A percentile compares a stretch with the other conserved stretches of the same genome.
Evolutionary conservation across 2,113 vertebrate genomes (phyloP).

Genomic region (Tragelaphus scriptus): DNA sequence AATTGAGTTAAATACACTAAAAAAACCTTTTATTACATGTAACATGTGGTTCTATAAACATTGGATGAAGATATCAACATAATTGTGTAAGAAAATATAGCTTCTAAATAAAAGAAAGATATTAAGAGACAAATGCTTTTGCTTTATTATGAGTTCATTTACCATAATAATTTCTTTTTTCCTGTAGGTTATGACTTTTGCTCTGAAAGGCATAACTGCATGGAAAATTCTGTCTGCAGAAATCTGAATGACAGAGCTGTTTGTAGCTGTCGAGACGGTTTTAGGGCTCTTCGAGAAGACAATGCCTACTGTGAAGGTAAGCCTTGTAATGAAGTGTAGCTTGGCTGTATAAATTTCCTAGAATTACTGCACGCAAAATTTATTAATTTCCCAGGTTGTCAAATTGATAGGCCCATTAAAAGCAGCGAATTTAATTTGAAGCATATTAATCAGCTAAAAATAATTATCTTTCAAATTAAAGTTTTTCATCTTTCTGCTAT

Average conservation of each 20-base stretch:
- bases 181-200: slow-evolving; percentile 95
- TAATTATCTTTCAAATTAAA: slow-evolving; percentile 67
- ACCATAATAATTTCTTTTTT: slow-evolving; percentile 53
- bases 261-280: slow-evolving; percentile 94
- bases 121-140: neutral
- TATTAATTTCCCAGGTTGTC: slow-evolving; percentile 66
- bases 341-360: slow-evolving; percentile 24
- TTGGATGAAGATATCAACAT: neutral
- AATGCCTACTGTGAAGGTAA: slow-evolving; percentile 98
- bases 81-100: neutral
- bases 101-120: neutral
- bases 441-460: slow-evolving; percentile 73
- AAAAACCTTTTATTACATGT: neutral
- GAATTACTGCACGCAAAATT: slow-evolving; percentile 52
- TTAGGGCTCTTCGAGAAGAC: slow-evolving; percentile 93
- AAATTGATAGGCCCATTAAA: slow-evolving; percentile 59
- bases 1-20: neutral
- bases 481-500: slow-evolving; percentile 39
- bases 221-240: slow-evolving; percentile 94
- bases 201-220: slow-evolving; percentile 88
- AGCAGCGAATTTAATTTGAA: slow-evolving; percentile 65
- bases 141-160: neutral
- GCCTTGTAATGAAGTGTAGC: neutral
- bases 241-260: slow-evolving; percentile 92
- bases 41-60: neutral